Evolutionary conservation across 2,113 vertebrate genomes (phyloP).

Genomic region (Chaetodon auriga): DNA sequence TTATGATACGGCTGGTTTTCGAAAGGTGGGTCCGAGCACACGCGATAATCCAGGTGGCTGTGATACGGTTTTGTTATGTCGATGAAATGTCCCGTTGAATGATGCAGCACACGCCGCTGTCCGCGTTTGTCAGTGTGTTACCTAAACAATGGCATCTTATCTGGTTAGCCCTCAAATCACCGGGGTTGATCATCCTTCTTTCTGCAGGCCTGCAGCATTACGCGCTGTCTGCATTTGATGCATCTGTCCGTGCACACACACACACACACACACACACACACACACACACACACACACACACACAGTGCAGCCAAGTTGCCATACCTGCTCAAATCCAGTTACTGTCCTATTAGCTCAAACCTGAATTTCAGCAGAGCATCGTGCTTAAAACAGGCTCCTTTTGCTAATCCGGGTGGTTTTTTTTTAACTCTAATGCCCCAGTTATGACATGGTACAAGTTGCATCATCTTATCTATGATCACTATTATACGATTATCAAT

Average conservation of each 20-base stretch:
- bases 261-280: not conserved
- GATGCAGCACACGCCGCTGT: constrained; percentile 35
- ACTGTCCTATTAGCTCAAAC: constrained; percentile 9
- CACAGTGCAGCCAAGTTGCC: constrained; percentile 47
- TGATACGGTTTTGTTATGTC: constrained; percentile 17
- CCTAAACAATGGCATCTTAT: constrained; percentile 77
- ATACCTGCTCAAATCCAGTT: constrained; percentile 24
- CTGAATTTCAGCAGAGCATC: not conserved
- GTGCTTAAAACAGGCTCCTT: not conserved
- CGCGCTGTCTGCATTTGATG: constrained; percentile 50
- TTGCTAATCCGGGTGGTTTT: not conserved
- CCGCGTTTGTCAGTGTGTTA: constrained; percentile 32
- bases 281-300: not conserved
- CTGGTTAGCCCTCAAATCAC: constrained; percentile 64
- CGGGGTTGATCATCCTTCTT: constrained; percentile 53
- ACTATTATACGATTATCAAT: not conserved
- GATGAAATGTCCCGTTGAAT: constrained; percentile 19
- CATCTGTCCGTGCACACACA: constrained; percentile 40
- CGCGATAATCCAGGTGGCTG: constrained; percentile 38
- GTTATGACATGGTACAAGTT: constrained; percentile 25
- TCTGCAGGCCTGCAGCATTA: constrained; percentile 72
- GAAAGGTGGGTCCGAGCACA: constrained; percentile 90
- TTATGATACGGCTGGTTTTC: constrained; percentile 95
- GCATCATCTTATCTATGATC: constrained; percentile 9
- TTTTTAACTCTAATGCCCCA: not conserved